Conservation (phyloP, 2,113 vertebrate species). For the Salvelinus namaycush region DNA sequence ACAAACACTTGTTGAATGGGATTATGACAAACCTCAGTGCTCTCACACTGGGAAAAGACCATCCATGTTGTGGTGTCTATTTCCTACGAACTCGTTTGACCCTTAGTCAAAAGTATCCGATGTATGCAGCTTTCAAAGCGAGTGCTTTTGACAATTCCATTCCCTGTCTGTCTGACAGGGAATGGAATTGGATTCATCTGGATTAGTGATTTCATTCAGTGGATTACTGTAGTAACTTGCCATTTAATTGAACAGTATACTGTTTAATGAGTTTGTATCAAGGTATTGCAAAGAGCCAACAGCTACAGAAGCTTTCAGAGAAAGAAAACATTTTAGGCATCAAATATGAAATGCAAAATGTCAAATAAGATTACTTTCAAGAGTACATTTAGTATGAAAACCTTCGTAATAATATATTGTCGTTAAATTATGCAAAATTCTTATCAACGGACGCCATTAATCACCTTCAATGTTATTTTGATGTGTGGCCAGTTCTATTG, state of each 20-base stretch:
- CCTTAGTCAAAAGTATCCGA: slow-evolving; percentile 52
- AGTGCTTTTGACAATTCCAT: slow-evolving; percentile 49
- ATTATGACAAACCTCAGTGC: slow-evolving; percentile 67
- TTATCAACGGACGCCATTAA: too few relatives aligned
- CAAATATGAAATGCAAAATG: too few relatives aligned
- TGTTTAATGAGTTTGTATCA: slow-evolving; percentile 60
- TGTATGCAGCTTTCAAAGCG: slow-evolving; percentile 21
- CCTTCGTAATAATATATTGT: too few relatives aligned
- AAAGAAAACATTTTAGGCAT: too few relatives aligned
- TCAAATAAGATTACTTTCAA: too few relatives aligned
- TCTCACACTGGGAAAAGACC: slow-evolving; percentile 29
- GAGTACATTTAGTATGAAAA: too few relatives aligned
- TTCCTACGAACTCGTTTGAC: slow-evolving; percentile 59
- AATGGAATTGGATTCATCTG: slow-evolving; percentile 57
- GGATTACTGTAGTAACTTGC: slow-evolving; percentile 57
- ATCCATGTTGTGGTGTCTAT: slow-evolving; percentile 43
- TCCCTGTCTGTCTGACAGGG: slow-evolving; percentile 56
- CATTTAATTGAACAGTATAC: slow-evolving; percentile 64
- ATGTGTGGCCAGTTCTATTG: slow-evolving; percentile 17
- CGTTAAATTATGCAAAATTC: too few relatives aligned
- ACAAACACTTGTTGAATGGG: slow-evolving; percentile 49
- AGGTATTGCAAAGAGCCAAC: slow-evolving; percentile 20
- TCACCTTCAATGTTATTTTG: too few relatives aligned
- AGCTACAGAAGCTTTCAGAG: too few relatives aligned
- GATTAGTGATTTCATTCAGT: slow-evolving; percentile 67